phyloP scores from a whole-genome alignment of 2,888 invertebrate species.

The Lepidocyrtoides sp. region DNA sequence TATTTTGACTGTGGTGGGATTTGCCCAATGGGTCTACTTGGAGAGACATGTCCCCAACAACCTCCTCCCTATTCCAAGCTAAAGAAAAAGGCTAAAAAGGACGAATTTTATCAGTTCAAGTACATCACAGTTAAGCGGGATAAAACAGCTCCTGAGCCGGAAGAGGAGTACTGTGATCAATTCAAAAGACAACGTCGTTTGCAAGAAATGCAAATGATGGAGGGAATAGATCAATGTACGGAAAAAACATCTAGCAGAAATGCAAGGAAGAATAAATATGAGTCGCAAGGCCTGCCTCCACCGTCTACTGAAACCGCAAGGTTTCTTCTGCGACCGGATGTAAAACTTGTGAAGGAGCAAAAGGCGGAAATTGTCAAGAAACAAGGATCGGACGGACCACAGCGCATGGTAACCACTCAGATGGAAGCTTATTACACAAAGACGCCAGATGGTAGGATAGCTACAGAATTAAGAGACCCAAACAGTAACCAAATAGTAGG shows the following conservation, averaged over 20 bases:
- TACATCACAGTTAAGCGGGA: constrained; percentile 62
- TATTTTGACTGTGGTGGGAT: constrained; percentile 66
- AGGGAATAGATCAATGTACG: neutral
- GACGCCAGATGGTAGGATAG: constrained; percentile 46
- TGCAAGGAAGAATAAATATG: neutral
- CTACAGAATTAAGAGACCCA: constrained; percentile 37
- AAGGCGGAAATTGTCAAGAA: constrained; percentile 56
- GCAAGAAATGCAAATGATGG: neutral
- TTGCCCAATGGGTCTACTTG: constrained; percentile 51
- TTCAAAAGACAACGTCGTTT: constrained; percentile 6
- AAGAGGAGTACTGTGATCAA: constrained; percentile 27
- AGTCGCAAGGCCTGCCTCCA: neutral
- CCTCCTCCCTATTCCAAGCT: constrained; percentile 38
- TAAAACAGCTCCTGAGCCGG: neutral
- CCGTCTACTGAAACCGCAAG: neutral
- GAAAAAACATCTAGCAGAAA: neutral
- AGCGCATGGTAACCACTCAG: constrained; percentile 41
- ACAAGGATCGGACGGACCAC: constrained; percentile 12
- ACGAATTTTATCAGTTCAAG: constrained; percentile 55
- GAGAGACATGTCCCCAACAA: constrained; percentile 23
- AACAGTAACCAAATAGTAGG: neutral
- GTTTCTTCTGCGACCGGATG: constrained; percentile 41
- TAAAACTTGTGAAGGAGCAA: constrained; percentile 64
- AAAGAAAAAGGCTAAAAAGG: constrained; percentile 57
- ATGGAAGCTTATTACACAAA: constrained; percentile 59